Conservation (phyloP, 2,113 vertebrate species). For the Odontesthes bonariensis region DNA sequence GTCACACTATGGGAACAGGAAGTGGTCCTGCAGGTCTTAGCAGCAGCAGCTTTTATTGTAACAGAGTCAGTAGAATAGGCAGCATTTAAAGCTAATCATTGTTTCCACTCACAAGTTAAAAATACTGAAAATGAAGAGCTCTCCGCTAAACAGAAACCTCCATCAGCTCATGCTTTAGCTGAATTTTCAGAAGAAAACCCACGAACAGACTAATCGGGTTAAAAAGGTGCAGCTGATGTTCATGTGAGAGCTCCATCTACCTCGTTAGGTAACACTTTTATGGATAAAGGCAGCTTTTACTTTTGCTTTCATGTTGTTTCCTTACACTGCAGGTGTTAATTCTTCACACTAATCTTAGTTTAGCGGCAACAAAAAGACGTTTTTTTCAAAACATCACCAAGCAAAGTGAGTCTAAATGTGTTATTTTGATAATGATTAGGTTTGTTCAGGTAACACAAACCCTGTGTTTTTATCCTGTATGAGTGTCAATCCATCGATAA, state of each 20-base stretch:
- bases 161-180: slow-evolving; percentile 15
- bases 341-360: too few relatives aligned
- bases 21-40: not conserved
- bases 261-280: not conserved
- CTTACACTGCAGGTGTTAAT: not conserved
- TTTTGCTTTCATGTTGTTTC: slow-evolving; percentile 2
- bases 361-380: too few relatives aligned
- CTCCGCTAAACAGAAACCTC: slow-evolving; percentile 28
- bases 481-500: too few relatives aligned
- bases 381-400: too few relatives aligned
- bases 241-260: slow-evolving; percentile 26
- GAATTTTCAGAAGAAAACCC: slow-evolving; percentile 10
- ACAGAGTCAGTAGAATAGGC: slow-evolving; percentile 2
- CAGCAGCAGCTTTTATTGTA: slow-evolving; percentile 12
- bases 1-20: not conserved
- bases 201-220: slow-evolving; percentile 39
- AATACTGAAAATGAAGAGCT: slow-evolving; percentile 27
- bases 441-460: too few relatives aligned
- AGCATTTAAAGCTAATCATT: not conserved
- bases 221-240: slow-evolving; percentile 44
- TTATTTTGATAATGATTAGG: too few relatives aligned
- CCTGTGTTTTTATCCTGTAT: too few relatives aligned
- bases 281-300: slow-evolving; percentile 15
- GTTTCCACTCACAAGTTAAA: slow-evolving; percentile 25
- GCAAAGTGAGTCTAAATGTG: too few relatives aligned